phyloP scores from a whole-genome alignment of 1,140 invertebrate species.

The Drosophila nasuta region DNA sequence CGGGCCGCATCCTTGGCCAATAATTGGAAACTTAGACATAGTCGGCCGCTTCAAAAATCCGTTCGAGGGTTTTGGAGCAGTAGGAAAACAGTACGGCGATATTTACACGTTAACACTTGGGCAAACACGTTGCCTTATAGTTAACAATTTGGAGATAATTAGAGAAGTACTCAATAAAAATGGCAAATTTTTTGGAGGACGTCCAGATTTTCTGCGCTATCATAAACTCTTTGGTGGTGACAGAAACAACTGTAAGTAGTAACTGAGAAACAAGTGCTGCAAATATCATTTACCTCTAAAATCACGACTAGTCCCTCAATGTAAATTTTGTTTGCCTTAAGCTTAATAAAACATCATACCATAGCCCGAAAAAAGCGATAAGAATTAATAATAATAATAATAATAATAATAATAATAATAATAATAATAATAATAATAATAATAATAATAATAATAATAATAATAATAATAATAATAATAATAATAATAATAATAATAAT shows the following conservation, averaged over 20 bases:
- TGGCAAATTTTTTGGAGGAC: constrained; percentile 91
- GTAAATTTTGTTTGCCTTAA: no score
- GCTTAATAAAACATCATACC: no score
- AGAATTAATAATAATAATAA: no score
- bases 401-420: no score
- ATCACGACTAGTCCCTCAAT: no score
- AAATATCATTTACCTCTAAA: no score
- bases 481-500: no score
- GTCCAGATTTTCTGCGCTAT: constrained; percentile 92
- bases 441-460: no score
- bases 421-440: no score
- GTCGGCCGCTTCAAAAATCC: constrained; percentile 88
- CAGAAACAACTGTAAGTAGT: constrained; percentile 91
- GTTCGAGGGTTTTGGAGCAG: constrained; percentile 89
- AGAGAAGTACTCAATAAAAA: constrained; percentile 93
- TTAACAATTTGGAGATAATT: constrained; percentile 90
- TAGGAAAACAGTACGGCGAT: constrained; percentile 90
- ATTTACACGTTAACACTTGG: constrained; percentile 91
- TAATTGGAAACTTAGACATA: constrained; percentile 90
- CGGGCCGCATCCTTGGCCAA: constrained; percentile 89
- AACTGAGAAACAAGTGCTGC: no score
- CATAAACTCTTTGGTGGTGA: constrained; percentile 91
- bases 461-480: no score
- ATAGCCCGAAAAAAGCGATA: no score
- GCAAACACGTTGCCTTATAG: constrained; percentile 89